A percentile compares a stretch with the other conserved stretches of the same genome.
phyloP scores from a whole-genome alignment of 2,888 invertebrate species.

The Salticus scenicus region DNA sequence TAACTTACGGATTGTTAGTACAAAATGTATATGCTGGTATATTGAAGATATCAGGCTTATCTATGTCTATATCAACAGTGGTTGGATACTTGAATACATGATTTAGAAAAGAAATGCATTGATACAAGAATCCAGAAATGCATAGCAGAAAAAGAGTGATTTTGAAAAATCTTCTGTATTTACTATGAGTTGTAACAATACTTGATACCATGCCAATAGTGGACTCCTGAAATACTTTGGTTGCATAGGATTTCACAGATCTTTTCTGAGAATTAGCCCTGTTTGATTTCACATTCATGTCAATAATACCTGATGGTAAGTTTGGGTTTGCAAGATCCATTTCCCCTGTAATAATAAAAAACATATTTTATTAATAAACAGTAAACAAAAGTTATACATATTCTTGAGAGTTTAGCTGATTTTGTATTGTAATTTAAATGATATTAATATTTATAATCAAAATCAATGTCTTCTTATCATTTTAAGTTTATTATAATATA shows the following conservation, averaged over 20 bases:
- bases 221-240: constrained; percentile 21
- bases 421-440: no score
- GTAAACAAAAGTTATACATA: no score
- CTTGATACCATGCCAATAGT: constrained; percentile 16
- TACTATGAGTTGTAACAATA: not conserved
- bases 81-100: constrained; percentile 34
- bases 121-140: constrained; percentile 36
- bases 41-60: not conserved
- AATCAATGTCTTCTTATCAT: no score
- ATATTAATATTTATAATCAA: no score
- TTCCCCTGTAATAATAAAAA: no score
- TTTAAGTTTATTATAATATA: no score
- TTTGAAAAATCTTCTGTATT: constrained; percentile 15
- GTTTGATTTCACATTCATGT: no score
- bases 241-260: not conserved
- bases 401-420: no score
- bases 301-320: no score
- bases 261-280: no score
- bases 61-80: constrained; percentile 28
- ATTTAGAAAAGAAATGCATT: not conserved
- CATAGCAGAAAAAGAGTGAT: not conserved
- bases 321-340: no score
- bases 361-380: no score
- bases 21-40: constrained; percentile 42
- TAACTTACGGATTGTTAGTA: constrained; percentile 34